Evolutionary conservation across 2,113 vertebrate genomes (phyloP), one percentile per base, ranked within the genome.

Genomic region (Neoarius graeffei): DNA sequence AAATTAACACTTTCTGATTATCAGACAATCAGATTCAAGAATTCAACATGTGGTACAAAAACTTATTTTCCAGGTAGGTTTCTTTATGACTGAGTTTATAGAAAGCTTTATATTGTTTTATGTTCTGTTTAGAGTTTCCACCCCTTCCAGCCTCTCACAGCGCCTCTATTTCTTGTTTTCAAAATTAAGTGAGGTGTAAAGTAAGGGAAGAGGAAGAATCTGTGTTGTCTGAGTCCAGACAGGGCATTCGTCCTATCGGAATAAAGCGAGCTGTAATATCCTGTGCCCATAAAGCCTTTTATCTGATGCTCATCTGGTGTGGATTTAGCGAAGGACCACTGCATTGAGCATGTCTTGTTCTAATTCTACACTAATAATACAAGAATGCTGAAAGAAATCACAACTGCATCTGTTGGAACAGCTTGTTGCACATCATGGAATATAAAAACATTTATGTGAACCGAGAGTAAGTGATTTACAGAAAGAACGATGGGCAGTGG

Each of bases 341-440:
- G 74, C 56, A 86, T 19, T 79, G 14, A 19, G 52, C 20, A 13
- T 74, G 73, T 52, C 76, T 87, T 82, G 64, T 81, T 87, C 50
- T 81, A 86, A 89, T 83, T 84, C 27, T 60, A 86, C 48, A 48
- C 66, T 74, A 88, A 81, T 77, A 88, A 83, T 81, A 42, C 81
- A 86, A 64, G 69, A 86, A 88, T 86, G 69, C 30, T 86, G 60
- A 81, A 67, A 77, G 91, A 82, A 90, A 89, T 92, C 89, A 83
- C 64, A 81, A 81, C 57, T 86, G 85, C 89, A 90, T 90, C 83
- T 92, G 91, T 90, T 85, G 87, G 85, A 92, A 88, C 93, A 93
- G 93, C 92, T 93, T 93, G 64, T 79, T 54, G 89, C 91, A 87
- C 74, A 91, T 85, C 84, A 52, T 0, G 7, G 69, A n/a, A 57